A percentile compares a stretch with the other conserved stretches of the same genome.
These are phyloP conservation scores for Plumapathes pennacea DNA, from an alignment of 92 coral and sea anemone genomes.

Conservation along the genomic window DNA sequence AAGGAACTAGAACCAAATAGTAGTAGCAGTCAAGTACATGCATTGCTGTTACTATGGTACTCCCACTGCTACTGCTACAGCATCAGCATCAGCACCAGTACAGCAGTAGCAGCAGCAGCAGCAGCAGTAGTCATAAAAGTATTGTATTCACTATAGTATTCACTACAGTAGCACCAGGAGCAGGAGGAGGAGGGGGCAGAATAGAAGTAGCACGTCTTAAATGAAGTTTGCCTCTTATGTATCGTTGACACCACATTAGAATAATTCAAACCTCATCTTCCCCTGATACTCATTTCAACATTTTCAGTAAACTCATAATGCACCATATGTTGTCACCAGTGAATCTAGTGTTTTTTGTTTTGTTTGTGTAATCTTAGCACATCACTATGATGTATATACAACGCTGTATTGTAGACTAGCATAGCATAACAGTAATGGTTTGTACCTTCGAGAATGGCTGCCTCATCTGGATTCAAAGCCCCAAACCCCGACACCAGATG, in stretches of 20 bases:
- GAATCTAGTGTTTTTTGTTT: background rate
- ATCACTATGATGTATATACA: no score
- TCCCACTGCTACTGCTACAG: background rate
- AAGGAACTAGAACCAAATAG: no score
- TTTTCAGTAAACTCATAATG: no score
- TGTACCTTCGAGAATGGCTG: slow-evolving; percentile 76
- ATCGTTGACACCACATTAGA: no score
- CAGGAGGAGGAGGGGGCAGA: no score
- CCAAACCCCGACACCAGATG: slow-evolving; percentile 80
- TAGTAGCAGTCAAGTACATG: no score
- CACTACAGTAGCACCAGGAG: slow-evolving; percentile 1
- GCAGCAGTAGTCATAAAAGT: background rate
- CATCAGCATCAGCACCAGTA: slow-evolving; percentile 1
- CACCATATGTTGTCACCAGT: no score
- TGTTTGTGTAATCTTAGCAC: background rate
- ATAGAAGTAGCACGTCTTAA: no score
- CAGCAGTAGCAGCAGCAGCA: background rate
- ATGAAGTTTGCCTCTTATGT: no score
- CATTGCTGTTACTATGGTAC: background rate
- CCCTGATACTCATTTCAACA: no score
- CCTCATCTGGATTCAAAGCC: slow-evolving; percentile 70
- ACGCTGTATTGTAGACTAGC: no score
- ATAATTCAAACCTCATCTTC: no score
- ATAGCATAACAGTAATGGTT: background rate
- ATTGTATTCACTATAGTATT: background rate